Evolutionary conservation across 2,113 vertebrate species (phyloP).

Genomic region (Dermatemys mawii): DNA sequence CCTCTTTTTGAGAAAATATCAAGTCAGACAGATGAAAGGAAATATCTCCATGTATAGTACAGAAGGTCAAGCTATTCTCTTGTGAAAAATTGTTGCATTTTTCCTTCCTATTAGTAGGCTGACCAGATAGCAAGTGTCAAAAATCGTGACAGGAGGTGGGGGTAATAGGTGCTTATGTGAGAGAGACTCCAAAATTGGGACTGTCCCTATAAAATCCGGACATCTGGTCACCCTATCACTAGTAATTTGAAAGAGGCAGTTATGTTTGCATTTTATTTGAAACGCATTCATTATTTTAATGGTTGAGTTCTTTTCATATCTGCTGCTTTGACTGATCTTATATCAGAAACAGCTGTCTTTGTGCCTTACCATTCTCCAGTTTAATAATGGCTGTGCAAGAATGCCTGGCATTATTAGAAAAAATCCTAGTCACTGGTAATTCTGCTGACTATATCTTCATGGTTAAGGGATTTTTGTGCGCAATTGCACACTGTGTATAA

Average conservation of each 20-base stretch:
- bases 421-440: background rate
- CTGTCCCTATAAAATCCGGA: too few relatives aligned
- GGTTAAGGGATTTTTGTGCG: background rate
- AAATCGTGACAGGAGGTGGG: too few relatives aligned
- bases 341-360: conserved; percentile 54
- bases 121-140: too few relatives aligned
- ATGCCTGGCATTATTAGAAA: background rate
- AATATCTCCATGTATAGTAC: background rate
- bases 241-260: conserved; percentile 26
- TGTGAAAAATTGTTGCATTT: conserved; percentile 22
- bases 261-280: conserved; percentile 40
- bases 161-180: too few relatives aligned
- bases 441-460: background rate
- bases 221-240: too few relatives aligned
- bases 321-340: conserved; percentile 31
- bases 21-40: background rate
- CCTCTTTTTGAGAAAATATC: background rate
- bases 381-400: conserved; percentile 23
- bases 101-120: background rate
- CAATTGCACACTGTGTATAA: background rate
- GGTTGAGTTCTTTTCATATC: background rate
- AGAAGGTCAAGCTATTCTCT: background rate
- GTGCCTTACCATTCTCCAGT: background rate
- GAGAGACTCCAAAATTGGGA: too few relatives aligned
- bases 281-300: conserved; percentile 45